Conservation (phyloP, 2,113 vertebrate species). For the Salvelinus fontinalis region DNA sequence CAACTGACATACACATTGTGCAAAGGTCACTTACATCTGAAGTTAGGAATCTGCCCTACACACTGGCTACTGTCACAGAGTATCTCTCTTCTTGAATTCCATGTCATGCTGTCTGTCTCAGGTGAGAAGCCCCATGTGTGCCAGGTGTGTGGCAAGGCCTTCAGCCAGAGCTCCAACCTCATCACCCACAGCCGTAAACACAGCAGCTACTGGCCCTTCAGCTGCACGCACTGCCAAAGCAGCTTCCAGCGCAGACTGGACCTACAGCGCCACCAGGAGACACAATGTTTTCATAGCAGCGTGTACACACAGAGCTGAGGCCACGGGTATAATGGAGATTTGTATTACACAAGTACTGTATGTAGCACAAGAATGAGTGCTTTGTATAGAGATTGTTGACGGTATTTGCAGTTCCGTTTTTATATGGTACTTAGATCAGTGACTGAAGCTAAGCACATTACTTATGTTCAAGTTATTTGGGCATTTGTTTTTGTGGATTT, state of each 20-base stretch:
- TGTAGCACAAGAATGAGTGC: too few relatives aligned
- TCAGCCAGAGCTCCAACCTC: constrained; percentile 81
- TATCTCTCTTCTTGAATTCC: neutral
- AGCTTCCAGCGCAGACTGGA: constrained; percentile 73
- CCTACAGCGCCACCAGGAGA: constrained; percentile 75
- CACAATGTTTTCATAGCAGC: constrained; percentile 39
- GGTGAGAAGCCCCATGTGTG: constrained; percentile 82
- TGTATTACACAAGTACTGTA: too few relatives aligned
- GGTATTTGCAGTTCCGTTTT: too few relatives aligned
- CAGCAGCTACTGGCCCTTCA: constrained; percentile 69
- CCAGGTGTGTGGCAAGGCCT: constrained; percentile 76
- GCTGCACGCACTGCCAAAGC: constrained; percentile 63
- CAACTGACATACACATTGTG: too few relatives aligned
- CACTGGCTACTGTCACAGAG: neutral
- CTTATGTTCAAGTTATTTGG: too few relatives aligned
- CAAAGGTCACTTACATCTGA: too few relatives aligned
- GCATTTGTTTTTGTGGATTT: constrained; percentile 49
- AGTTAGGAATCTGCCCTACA: neutral
- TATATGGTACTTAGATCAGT: constrained; percentile 40
- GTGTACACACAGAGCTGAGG: constrained; percentile 18
- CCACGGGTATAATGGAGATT: neutral
- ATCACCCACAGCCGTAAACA: constrained; percentile 81
- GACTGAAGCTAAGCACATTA: constrained; percentile 40
- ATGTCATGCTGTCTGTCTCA: constrained; percentile 18
- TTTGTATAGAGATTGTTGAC: too few relatives aligned